These are phyloP conservation scores for Lepeophtheirus nordmannii DNA, from an alignment of 2,888 invertebrate genomes.

Conservation along the genomic window DNA sequence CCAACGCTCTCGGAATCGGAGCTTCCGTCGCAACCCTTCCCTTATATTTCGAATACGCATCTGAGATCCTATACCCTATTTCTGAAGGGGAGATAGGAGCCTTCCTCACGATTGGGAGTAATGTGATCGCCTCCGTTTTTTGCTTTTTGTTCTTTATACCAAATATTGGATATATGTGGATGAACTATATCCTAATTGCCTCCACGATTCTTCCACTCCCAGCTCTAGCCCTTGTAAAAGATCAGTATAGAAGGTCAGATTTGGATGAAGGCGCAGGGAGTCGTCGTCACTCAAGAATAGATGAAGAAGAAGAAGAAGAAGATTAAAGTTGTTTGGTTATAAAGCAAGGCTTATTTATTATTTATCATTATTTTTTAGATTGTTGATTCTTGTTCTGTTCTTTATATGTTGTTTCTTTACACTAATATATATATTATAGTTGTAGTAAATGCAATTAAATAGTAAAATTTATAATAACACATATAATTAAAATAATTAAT, in stretches of 20 bases:
- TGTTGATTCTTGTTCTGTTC: no score
- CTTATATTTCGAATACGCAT: conserved; percentile 25
- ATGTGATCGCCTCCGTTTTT: conserved; percentile 26
- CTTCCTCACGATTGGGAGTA: conserved; percentile 25
- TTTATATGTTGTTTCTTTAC: no score
- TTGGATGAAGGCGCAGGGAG: not conserved
- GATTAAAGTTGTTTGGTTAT: no score
- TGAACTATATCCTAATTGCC: conserved; percentile 4
- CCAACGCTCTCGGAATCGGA: not conserved
- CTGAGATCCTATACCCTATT: conserved; percentile 26
- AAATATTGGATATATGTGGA: conserved; percentile 24
- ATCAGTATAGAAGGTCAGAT: conserved; percentile 5
- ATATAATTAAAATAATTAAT: no score
- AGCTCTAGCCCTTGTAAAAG: conserved; percentile 5
- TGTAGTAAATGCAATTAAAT: no score
- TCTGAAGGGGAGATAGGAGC: conserved; percentile 26
- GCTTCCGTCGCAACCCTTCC: conserved; percentile 15
- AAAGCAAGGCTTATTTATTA: no score
- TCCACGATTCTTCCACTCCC: conserved; percentile 12
- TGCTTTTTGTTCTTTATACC: conserved; percentile 26
- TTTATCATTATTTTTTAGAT: no score
- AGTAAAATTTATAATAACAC: no score
- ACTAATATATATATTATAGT: no score
- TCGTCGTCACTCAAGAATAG: not conserved
- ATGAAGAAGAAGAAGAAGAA: not conserved